Percentiles rank a stretch among this genome's conserved stretches.
phyloP scores from a whole-genome alignment of 2,888 invertebrate species.

The Archaeoteleia sp. region DNA sequence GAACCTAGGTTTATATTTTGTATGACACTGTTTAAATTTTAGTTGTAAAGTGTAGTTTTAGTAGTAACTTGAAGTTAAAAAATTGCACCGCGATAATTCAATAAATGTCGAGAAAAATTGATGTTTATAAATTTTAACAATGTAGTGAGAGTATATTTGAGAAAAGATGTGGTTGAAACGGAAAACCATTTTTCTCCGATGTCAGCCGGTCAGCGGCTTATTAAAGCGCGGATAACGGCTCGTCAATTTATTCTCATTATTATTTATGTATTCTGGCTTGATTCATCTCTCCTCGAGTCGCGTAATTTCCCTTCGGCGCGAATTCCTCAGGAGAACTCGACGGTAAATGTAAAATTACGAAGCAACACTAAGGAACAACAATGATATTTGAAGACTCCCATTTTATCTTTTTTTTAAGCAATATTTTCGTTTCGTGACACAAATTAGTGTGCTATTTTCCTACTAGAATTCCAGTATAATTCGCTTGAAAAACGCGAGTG shows the following conservation, averaged over 20 bases:
- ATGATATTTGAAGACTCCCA: conserved; percentile 14
- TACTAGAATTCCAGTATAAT: too few species aligned
- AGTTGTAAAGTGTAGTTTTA: too few species aligned
- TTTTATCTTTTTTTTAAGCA: conserved; percentile 24
- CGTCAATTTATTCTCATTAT: conserved; percentile 58
- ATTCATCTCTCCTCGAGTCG: conserved; percentile 47
- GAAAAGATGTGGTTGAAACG: too few species aligned
- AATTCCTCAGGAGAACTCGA: conserved; percentile 34
- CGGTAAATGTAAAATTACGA: conserved; percentile 28
- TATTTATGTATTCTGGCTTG: conserved; percentile 57
- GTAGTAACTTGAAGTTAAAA: too few species aligned
- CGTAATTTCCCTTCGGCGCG: conserved; percentile 45
- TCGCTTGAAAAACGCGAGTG: too few species aligned
- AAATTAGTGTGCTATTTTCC: too few species aligned
- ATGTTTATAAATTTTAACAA: conserved; percentile 38
- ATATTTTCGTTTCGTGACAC: conserved; percentile 17
- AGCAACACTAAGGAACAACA: conserved; percentile 23
- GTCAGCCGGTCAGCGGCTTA: conserved; percentile 51
- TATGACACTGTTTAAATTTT: too few species aligned
- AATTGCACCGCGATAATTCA: too few species aligned
- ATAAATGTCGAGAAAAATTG: too few species aligned
- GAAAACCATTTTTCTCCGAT: conserved; percentile 37
- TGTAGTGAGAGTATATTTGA: too few species aligned
- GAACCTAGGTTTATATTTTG: too few species aligned
- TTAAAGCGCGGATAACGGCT: conserved; percentile 46